Evolutionary conservation across 2,888 invertebrate species (phyloP).

Genomic region (Patella pellucida): DNA sequence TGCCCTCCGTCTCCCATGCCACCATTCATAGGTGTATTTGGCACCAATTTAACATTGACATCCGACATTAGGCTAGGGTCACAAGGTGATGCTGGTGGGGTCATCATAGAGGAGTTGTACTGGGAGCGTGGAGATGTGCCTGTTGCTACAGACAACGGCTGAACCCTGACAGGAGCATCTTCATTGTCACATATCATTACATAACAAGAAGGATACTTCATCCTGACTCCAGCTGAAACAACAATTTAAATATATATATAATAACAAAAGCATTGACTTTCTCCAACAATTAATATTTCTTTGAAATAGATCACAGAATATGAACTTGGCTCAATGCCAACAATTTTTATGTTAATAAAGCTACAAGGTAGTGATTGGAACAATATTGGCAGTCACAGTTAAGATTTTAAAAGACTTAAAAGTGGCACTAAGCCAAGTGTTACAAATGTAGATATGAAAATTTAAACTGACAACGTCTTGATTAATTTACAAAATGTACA

Average conservation of each 20-base stretch:
- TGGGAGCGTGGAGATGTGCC: constrained; percentile 35
- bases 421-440: too few species aligned
- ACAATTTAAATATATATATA: constrained; percentile 48
- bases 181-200: constrained; percentile 76
- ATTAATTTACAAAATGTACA: too few species aligned
- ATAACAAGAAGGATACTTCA: constrained; percentile 96
- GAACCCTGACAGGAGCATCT: constrained; percentile 57
- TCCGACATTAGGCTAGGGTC: constrained; percentile 39
- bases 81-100: constrained; percentile 64
- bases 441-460: too few species aligned
- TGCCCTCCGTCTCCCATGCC: constrained; percentile 32
- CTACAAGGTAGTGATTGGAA: too few species aligned
- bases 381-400: too few species aligned
- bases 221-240: constrained; percentile 86
- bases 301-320: too few species aligned
- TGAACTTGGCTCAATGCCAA: too few species aligned
- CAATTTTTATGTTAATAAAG: too few species aligned
- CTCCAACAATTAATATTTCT: too few species aligned
- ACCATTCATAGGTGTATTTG: constrained; percentile 26
- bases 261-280: neutral
- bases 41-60: constrained; percentile 39
- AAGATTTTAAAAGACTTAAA: too few species aligned
- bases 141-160: constrained; percentile 24
- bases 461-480: too few species aligned
- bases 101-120: constrained; percentile 49